Evolutionary conservation across 2,888 invertebrate species (phyloP).

Genomic region (Chydorus sphaericus): DNA sequence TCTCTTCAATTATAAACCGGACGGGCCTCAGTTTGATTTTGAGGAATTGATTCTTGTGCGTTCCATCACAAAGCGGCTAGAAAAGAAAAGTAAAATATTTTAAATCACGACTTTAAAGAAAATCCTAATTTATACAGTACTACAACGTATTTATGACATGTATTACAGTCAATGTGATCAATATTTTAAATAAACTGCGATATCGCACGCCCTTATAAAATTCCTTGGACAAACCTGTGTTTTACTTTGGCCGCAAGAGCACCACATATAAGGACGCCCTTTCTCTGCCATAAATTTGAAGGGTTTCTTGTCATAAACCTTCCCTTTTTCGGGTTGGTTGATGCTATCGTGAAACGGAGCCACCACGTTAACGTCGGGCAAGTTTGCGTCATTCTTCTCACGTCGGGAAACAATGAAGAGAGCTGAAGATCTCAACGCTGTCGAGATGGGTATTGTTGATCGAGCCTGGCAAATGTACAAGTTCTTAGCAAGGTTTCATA

Average conservation of each 20-base stretch:
- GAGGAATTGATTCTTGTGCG: slow-evolving; percentile 60
- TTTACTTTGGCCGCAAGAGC: slow-evolving; percentile 83
- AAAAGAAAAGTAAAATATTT: slow-evolving; percentile 19
- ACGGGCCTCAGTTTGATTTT: slow-evolving; percentile 66
- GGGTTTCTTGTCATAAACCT: slow-evolving; percentile 75
- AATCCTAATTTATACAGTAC: background rate
- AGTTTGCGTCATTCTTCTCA: too few species aligned
- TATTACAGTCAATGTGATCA: too few species aligned
- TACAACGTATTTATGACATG: too few species aligned
- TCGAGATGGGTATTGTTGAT: background rate
- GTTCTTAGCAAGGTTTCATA: too few species aligned
- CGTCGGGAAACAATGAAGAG: too few species aligned
- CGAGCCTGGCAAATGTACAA: background rate
- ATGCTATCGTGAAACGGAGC: background rate
- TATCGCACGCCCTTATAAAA: too few species aligned
- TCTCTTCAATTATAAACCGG: slow-evolving; percentile 65
- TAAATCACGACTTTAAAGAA: background rate
- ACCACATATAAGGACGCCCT: slow-evolving; percentile 76
- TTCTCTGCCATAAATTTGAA: slow-evolving; percentile 55
- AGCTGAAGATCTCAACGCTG: too few species aligned
- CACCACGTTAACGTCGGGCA: slow-evolving; percentile 1
- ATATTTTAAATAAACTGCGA: too few species aligned
- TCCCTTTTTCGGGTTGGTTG: slow-evolving; percentile 53
- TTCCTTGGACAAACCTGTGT: slow-evolving; percentile 41
- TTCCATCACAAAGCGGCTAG: slow-evolving; percentile 87